phyloP scores from a whole-genome alignment of 2,113 vertebrate species.

The Ahaetulla prasina region DNA sequence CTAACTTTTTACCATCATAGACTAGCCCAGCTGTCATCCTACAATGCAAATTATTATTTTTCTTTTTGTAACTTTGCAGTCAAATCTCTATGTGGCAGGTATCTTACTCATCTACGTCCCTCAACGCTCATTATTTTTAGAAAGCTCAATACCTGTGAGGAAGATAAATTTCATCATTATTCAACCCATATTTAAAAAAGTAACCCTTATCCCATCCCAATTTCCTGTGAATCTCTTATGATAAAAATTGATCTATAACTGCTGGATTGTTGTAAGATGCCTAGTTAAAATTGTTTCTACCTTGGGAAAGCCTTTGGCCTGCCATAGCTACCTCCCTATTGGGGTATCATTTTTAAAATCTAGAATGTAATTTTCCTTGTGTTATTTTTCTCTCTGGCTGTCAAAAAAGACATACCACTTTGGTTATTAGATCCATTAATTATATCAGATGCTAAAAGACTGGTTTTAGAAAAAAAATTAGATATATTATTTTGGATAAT shows the following conservation, averaged over 20 bases:
- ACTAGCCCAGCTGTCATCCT: not conserved
- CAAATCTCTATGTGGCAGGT: not conserved
- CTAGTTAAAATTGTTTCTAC: not conserved
- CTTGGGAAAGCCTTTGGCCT: not conserved
- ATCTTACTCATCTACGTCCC: not conserved
- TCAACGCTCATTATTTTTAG: not conserved
- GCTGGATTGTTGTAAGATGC: not conserved
- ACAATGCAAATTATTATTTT: not conserved
- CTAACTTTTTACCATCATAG: not conserved
- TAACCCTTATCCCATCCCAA: not conserved
- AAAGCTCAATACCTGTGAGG: not conserved
- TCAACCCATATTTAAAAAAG: not conserved
- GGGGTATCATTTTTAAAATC: not conserved
- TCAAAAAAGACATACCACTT: not conserved
- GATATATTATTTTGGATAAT: not conserved
- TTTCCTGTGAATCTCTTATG: not conserved
- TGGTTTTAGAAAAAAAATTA: not conserved
- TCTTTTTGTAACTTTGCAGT: not conserved
- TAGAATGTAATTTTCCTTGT: not conserved
- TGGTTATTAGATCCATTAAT: conserved; percentile 21
- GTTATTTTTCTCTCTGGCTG: conserved; percentile 30
- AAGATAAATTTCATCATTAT: not conserved
- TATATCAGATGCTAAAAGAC: not conserved
- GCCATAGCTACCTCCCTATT: not conserved
- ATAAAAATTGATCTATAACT: not conserved